Evolutionary conservation across 2,888 invertebrate species (phyloP).

Genomic region (Cephonodes hylas): DNA sequence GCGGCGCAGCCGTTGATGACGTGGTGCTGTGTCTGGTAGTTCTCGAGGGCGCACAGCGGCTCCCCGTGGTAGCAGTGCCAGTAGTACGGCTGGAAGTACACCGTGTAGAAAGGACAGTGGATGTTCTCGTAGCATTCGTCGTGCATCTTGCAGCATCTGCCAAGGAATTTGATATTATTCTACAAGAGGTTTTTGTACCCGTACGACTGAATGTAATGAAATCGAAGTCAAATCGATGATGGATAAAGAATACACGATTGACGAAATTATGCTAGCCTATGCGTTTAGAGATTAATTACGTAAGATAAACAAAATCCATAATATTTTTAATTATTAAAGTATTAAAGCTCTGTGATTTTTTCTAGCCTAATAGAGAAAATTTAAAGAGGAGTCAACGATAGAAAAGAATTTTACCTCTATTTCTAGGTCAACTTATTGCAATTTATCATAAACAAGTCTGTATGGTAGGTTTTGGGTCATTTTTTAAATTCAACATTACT

Average conservation of each 20-base stretch:
- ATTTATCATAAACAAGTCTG: too few species aligned
- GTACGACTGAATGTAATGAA: not conserved
- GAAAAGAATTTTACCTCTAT: too few species aligned
- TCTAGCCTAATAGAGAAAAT: too few species aligned
- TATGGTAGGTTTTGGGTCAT: not conserved
- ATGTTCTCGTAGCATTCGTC: slow-evolving; percentile 92
- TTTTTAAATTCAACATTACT: not conserved
- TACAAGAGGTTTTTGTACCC: not conserved
- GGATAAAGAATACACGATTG: too few species aligned
- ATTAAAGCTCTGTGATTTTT: too few species aligned
- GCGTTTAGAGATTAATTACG: too few species aligned
- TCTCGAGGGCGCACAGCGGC: slow-evolving; percentile 87
- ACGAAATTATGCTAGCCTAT: too few species aligned
- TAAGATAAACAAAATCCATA: too few species aligned
- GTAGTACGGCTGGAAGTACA: slow-evolving; percentile 92
- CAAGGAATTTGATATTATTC: not conserved
- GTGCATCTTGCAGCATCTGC: slow-evolving; percentile 91
- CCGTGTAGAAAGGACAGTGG: slow-evolving; percentile 88
- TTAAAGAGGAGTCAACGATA: too few species aligned
- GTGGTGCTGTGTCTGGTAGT: slow-evolving; percentile 53
- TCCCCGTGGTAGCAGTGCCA: slow-evolving; percentile 91
- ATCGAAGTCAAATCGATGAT: too few species aligned
- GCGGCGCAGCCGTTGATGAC: slow-evolving; percentile 85
- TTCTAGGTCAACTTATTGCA: too few species aligned
- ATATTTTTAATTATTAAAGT: too few species aligned